A percentile compares a stretch with the other conserved stretches of the same genome.
Evolutionary conservation across 2,888 invertebrate species (phyloP).

Genomic region (Dicyrtomina minuta): DNA sequence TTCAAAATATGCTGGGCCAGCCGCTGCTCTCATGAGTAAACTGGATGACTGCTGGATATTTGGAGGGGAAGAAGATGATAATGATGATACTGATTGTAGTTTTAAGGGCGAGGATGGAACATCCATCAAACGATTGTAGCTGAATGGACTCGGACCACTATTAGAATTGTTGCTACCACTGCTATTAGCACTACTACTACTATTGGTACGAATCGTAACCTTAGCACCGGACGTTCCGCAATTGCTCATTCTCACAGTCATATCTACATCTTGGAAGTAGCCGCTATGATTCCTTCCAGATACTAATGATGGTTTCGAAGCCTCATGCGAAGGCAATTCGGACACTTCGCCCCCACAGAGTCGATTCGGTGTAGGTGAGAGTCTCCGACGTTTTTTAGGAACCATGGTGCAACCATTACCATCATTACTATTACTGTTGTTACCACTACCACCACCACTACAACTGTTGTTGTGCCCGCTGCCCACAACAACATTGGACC

Average conservation of each 20-base stretch:
- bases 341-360: conserved; percentile 51
- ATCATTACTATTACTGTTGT: neutral
- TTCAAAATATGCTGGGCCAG: neutral
- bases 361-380: conserved; percentile 47
- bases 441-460: neutral
- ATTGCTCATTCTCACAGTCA: conserved; percentile 49
- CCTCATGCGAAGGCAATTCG: conserved; percentile 42
- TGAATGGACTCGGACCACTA: conserved; percentile 27
- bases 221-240: conserved; percentile 49
- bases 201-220: conserved; percentile 48
- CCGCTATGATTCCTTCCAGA: conserved; percentile 31
- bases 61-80: neutral
- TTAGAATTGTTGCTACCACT: conserved; percentile 21
- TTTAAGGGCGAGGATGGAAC: conserved; percentile 39
- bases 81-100: conserved; percentile 3
- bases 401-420: conserved; percentile 30
- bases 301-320: neutral
- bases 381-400: conserved; percentile 49
- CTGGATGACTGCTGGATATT: neutral
- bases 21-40: conserved; percentile 17
- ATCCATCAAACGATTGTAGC: conserved; percentile 34
- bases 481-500: neutral
- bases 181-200: conserved; percentile 17
- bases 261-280: conserved; percentile 50
- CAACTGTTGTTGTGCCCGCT: neutral